Base-by-base conservation (phyloP, 2,113 vertebrate genomes). In the Phocoena sinus region DNA sequence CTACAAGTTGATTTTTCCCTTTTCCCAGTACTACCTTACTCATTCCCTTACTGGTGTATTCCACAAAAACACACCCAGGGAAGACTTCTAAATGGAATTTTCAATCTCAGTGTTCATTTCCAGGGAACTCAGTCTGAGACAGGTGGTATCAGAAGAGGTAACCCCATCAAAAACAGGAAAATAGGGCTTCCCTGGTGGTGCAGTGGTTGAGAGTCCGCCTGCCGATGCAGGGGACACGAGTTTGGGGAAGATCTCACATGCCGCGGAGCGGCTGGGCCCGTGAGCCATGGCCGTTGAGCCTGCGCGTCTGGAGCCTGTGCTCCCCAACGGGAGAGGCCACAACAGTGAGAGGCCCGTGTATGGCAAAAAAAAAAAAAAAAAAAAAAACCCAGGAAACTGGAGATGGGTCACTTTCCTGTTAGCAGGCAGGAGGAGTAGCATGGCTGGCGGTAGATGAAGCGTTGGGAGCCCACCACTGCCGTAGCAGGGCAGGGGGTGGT, bases 381-480 rank as follows among this genome's bases (percentile, higher is more conserved):
- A 47, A 47, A 10, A 11, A 11, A 47, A 11, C 41, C 41, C 44
- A 50, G 47, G 67, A 36, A 4, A 41, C 5, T 26, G n/a, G n/a
- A 28, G 33, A 76, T 25, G 23, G 60, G 8, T 28, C 14, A 38
- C 9, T 68, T 38, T 44, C n/a, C 2, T 7, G 23, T 17, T 65
- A 60, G 28, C 13, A 15, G 23, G 38, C 13, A 36, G 23, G 79
- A 86, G 67, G 20, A 74, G 26, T 20, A 6, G 25, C 1, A 0
- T 60, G 11, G 8, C 8, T 41, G 38, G 6, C 13, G 12, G 21
- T 20, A 20, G 36, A 36, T 23, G 56, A 53, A 38, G 17, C 3
- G 6, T 2, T 31, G 18, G 23, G 2, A 36, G 63, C 4, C 33
- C 31, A 3, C 0, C 1, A 20, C n/a, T n/a, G 70, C 50, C 11